Percentiles rank a stretch among this genome's conserved stretches.
phyloP scores from a whole-genome alignment of 1,140 invertebrate species.

The Philotrypesis tridentata region DNA sequence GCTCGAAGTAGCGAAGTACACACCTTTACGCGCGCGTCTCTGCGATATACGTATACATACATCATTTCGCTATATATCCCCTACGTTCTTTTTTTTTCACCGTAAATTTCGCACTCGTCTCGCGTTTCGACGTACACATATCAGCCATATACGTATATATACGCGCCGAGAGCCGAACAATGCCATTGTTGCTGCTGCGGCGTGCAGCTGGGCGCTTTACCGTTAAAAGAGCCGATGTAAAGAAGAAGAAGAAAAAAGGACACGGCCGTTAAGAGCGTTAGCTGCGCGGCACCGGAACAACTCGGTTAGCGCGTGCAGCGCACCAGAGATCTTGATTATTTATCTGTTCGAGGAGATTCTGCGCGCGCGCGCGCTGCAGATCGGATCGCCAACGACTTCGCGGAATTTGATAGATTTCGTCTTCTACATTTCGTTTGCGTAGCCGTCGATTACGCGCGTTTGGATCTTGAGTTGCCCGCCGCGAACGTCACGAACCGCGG shows the following conservation, averaged over 20 bases:
- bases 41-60: background rate
- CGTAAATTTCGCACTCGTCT: background rate
- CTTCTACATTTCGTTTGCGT: too few relatives aligned
- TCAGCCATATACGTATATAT: too few relatives aligned
- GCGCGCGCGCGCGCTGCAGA: too few relatives aligned
- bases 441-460: too few relatives aligned
- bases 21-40: too few relatives aligned
- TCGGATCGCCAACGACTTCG: background rate
- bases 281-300: background rate
- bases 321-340: background rate
- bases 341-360: background rate
- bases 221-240: conserved; percentile 19
- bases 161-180: conserved; percentile 2
- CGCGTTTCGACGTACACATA: conserved; percentile 1
- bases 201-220: background rate
- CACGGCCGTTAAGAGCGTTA: background rate
- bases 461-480: too few relatives aligned
- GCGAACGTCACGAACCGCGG: too few relatives aligned
- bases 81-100: background rate
- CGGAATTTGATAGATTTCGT: background rate
- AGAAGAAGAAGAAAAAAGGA: background rate
- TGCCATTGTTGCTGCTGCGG: background rate
- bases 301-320: conserved; percentile 1
- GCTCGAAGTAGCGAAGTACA: too few relatives aligned
- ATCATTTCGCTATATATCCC: conserved; percentile 1